Conservation (phyloP, 2,888 invertebrate genomes). For the Crepidodera aurea region DNA sequence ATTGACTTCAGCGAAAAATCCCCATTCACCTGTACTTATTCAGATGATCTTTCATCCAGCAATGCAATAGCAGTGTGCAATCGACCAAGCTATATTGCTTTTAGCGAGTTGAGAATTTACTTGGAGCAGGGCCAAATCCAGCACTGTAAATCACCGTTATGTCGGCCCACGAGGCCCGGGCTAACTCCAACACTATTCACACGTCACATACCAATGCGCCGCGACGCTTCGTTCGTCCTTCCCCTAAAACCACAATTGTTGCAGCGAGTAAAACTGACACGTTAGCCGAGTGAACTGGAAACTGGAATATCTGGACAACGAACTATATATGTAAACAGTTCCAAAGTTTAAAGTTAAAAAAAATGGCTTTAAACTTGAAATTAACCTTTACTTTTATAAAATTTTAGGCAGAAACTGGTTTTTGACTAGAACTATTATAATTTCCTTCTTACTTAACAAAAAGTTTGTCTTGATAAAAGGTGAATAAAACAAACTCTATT, state of each 20-base stretch:
- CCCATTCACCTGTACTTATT: conserved; percentile 20
- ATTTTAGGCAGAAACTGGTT: too few species aligned
- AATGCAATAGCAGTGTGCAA: conserved; percentile 24
- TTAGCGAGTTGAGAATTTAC: conserved; percentile 38
- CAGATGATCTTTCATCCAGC: conserved; percentile 10
- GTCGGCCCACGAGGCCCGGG: conserved; percentile 27
- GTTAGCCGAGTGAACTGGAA: conserved; percentile 6
- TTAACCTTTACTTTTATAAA: too few species aligned
- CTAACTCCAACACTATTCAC: conserved; percentile 32
- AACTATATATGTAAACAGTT: too few species aligned
- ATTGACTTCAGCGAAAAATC: conserved; percentile 16
- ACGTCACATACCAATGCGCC: conserved; percentile 30
- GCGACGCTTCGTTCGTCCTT: conserved; percentile 8
- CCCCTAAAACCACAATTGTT: conserved; percentile 27
- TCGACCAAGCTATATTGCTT: conserved; percentile 31
- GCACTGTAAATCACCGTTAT: conserved; percentile 49
- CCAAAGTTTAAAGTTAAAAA: too few species aligned
- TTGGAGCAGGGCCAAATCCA: conserved; percentile 48
- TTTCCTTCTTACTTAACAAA: too few species aligned
- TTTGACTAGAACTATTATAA: too few species aligned
- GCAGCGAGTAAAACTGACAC: conserved; percentile 19
- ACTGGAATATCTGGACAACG: too few species aligned
- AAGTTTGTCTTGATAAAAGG: too few species aligned
- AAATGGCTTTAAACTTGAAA: too few species aligned
- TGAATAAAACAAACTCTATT: too few species aligned